Evolutionary conservation across 2,797 vertebrate species (phyloP), one percentile per base, ranked within the genome.

Genomic region (Semaprochilodus insignis): DNA sequence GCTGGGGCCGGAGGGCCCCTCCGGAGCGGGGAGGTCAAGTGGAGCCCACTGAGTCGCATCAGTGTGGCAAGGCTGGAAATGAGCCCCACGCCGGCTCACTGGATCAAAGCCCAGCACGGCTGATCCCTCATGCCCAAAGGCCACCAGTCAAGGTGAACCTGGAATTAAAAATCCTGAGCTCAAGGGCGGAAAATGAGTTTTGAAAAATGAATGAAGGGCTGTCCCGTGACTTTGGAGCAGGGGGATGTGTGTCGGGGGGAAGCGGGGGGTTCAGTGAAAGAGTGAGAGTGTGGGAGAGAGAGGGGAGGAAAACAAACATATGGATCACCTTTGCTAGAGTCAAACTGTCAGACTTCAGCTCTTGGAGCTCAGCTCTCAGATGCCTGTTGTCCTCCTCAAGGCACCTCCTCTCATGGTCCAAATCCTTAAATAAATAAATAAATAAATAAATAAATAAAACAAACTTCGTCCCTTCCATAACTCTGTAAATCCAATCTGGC

Each of bases 81-180:
- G 71, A 88, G 81, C 78, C 83, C 82, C 81, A 84, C 27, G 77
- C 65, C 48, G 62, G 59, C 78, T 51, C 71, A 55, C 71, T 80
- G 81, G 86, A 87, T 90, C 89, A 88, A 88, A 88, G 87, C 74
- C 76, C 16, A 52, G 72, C 67, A 71, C 78, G 31, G 75, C 60
- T 85, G 83, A 79, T 84, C 83, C 85, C 87, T 74, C 73, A 86
- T 87, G 85, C 82, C 85, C 84, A 88, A 86, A 89, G 87, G 89
- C 84, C 78, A 85, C 80, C 65, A 85, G 82, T 83, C 83, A 86
- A 86, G 85, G 86, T 88, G 85, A 88, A 84, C 82, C 80, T 69
- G 73, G 78, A 89, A 90, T 88, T 84, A 83, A 88, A 86, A 88
- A 88, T 85, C 83, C 74, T 72, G 85, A 80, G 82, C 78, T 82